phyloP scores from a whole-genome alignment of 2,113 vertebrate genomes.

The Phalacrocorax aristotelis region DNA sequence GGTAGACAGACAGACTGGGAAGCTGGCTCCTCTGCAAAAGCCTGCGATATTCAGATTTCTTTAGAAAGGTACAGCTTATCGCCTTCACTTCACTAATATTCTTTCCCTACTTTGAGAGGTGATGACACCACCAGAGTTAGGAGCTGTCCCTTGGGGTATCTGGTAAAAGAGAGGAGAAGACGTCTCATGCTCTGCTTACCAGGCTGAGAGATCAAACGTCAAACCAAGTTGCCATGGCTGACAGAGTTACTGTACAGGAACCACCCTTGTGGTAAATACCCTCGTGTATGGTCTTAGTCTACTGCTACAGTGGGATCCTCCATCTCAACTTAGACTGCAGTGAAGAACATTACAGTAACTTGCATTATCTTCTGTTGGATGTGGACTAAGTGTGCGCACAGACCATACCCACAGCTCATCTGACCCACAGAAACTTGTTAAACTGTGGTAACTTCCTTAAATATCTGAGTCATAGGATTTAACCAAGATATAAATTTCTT shows the following conservation, averaged over 20 bases:
- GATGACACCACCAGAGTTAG: neutral
- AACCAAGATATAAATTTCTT: neutral
- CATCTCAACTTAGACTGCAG: neutral
- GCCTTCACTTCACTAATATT: neutral
- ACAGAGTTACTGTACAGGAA: neutral
- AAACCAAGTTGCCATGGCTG: neutral
- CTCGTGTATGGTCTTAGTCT: neutral
- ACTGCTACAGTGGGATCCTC: neutral
- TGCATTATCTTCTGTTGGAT: neutral
- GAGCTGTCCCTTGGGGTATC: neutral
- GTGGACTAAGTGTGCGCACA: fast-evolving
- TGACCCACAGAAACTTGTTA: neutral
- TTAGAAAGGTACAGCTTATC: neutral
- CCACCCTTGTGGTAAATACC: neutral
- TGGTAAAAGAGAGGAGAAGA: neutral
- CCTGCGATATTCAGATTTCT: neutral
- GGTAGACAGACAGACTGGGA: neutral
- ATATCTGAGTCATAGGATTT: neutral
- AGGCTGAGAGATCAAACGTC: neutral
- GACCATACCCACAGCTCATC: neutral
- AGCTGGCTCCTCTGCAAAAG: neutral
- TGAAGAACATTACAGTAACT: neutral
- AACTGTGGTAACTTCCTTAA: neutral
- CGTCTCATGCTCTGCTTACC: neutral
- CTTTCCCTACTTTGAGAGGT: neutral